phyloP scores from a whole-genome alignment of 1,140 invertebrate genomes.

The Listronotus bonariensis region DNA sequence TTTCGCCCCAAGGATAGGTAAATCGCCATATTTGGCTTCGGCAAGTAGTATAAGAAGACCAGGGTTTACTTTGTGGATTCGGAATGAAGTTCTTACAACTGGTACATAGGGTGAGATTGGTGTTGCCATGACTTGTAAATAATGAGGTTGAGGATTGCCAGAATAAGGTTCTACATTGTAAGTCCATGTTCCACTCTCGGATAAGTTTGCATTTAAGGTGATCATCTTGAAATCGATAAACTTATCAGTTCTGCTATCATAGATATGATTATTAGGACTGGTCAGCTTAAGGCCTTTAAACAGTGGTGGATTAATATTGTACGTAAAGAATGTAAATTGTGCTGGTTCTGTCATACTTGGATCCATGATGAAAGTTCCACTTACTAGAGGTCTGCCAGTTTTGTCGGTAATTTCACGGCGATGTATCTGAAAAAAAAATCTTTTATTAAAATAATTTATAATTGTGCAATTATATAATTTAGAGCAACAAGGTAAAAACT shows the following conservation, averaged over 20 bases:
- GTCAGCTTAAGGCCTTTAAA: conserved; percentile 57
- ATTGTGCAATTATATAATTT: no score
- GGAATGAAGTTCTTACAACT: conserved; percentile 55
- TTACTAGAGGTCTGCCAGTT: conserved; percentile 56
- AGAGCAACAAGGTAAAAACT: no score
- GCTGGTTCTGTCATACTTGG: conserved; percentile 57
- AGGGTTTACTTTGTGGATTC: conserved; percentile 51
- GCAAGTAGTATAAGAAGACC: conserved; percentile 58
- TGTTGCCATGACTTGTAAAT: conserved; percentile 60
- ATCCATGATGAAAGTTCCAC: conserved; percentile 59
- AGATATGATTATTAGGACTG: conserved; percentile 57
- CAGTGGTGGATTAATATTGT: conserved; percentile 58
- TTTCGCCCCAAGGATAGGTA: conserved; percentile 59
- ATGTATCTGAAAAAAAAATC: conserved; percentile 52
- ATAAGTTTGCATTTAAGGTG: conserved; percentile 58
- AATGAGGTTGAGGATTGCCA: conserved; percentile 64
- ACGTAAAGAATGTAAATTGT: conserved; percentile 57
- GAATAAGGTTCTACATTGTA: conserved; percentile 62
- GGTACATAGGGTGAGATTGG: conserved; percentile 52
- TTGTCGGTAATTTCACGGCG: conserved; percentile 56
- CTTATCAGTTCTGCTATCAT: conserved; percentile 55
- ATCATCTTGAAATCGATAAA: conserved; percentile 60
- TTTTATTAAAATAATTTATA: no score
- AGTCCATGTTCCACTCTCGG: conserved; percentile 63
- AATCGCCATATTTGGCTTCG: conserved; percentile 61